Percentiles rank a stretch among this genome's conserved stretches.
Conservation (phyloP, 2,888 invertebrate genomes). For the Ceratothoa steindachneri region DNA sequence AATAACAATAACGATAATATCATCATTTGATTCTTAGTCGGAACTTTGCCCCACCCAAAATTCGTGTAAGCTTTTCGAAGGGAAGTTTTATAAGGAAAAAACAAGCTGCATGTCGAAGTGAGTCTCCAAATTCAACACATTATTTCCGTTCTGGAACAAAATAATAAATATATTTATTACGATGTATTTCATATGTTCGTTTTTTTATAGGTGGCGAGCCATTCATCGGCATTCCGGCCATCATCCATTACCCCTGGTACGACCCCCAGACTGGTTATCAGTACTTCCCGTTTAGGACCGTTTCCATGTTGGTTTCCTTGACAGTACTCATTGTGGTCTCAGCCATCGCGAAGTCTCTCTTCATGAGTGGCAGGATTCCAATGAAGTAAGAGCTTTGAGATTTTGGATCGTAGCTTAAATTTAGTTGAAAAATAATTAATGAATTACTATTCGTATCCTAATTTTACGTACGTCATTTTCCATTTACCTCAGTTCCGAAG, state of each 20-base stretch:
- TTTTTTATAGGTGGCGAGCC: constrained; percentile 53
- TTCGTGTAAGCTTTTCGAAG: no score
- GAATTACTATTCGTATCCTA: no score
- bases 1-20: no score
- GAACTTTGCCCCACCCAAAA: no score
- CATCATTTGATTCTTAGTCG: no score
- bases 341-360: constrained; percentile 66
- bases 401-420: not conserved
- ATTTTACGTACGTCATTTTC: no score
- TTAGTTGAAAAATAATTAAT: no score
- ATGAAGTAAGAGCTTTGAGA: no score
- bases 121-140: not conserved
- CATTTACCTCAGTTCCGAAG: no score
- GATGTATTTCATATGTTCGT: not conserved
- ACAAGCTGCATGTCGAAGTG: no score
- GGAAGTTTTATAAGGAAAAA: no score
- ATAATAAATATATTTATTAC: not conserved
- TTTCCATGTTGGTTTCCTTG: constrained; percentile 62
- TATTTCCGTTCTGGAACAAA: not conserved
- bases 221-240: constrained; percentile 58
- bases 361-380: constrained; percentile 78
- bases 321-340: constrained; percentile 58
- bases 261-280: constrained; percentile 56
- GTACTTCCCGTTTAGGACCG: constrained; percentile 65
- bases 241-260: constrained; percentile 60